Evolutionary conservation across 2,797 vertebrate species (phyloP).

Genomic region (Pseudocheirus occidentalis): DNA sequence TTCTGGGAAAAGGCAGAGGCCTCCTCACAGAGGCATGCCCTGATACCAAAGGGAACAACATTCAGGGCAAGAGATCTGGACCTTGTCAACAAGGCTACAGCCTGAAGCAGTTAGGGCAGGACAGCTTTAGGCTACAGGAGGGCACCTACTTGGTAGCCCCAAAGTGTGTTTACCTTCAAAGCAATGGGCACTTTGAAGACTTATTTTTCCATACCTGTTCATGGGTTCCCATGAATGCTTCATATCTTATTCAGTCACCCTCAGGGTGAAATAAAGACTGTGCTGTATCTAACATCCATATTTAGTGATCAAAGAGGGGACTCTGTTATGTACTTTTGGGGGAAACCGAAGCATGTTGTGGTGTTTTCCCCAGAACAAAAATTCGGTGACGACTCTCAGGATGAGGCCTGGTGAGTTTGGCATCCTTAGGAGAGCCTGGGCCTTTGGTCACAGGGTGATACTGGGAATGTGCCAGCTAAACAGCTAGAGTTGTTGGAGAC

Average conservation of each 20-base stretch:
- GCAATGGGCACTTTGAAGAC: background rate
- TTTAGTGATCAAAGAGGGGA: background rate
- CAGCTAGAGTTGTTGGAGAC: background rate
- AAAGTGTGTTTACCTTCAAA: background rate
- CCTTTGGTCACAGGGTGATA: background rate
- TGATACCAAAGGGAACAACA: background rate
- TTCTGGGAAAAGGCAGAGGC: background rate
- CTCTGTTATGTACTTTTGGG: background rate
- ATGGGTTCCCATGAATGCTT: background rate
- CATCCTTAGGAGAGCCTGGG: background rate
- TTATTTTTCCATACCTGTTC: background rate
- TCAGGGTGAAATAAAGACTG: background rate
- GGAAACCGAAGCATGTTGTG: background rate
- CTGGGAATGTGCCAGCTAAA: background rate
- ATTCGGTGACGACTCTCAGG: background rate
- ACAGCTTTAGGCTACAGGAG: background rate
- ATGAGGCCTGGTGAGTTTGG: background rate
- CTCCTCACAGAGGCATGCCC: background rate
- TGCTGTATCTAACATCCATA: background rate
- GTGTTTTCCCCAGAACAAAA: background rate
- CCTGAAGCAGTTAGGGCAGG: too few species aligned
- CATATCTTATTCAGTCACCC: background rate
- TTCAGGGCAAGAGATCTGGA: background rate
- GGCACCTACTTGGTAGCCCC: background rate
- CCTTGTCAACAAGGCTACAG: background rate